Evolutionary conservation across 2,888 invertebrate species (phyloP).

Genomic region (Hanleya hanleyi): DNA sequence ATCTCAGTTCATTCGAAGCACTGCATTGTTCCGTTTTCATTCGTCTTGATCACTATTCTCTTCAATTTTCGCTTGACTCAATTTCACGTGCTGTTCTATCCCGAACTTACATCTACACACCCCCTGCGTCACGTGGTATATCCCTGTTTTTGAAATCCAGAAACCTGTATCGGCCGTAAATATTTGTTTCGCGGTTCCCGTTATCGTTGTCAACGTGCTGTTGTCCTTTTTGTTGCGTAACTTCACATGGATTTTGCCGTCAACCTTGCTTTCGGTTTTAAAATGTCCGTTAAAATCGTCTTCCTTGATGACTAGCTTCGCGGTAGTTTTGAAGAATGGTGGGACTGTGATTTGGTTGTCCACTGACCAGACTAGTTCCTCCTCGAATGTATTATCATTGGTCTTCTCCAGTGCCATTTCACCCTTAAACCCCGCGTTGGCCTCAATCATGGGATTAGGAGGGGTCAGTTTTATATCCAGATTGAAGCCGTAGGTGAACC

Average conservation of each 20-base stretch:
- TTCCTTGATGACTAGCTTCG: conserved; percentile 63
- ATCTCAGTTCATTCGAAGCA: no score
- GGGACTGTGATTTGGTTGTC: conserved; percentile 72
- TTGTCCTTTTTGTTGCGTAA: conserved; percentile 70
- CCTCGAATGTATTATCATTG: conserved; percentile 66
- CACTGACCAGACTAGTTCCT: conserved; percentile 73
- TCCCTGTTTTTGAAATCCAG: conserved; percentile 51
- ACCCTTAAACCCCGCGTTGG: conserved; percentile 71
- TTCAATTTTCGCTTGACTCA: conserved; percentile 52
- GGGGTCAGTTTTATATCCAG: conserved; percentile 68
- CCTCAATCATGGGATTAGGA: conserved; percentile 72
- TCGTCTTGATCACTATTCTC: background rate
- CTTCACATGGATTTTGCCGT: conserved; percentile 69
- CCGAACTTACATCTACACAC: conserved; percentile 73
- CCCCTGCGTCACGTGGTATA: conserved; percentile 63
- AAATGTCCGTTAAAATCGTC: conserved; percentile 70
- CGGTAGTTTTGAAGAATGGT: conserved; percentile 56
- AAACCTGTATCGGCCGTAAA: conserved; percentile 62
- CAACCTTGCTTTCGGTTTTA: conserved; percentile 64
- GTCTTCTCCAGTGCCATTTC: conserved; percentile 68
- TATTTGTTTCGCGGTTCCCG: conserved; percentile 66
- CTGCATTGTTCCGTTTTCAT: no score
- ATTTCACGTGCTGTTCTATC: conserved; percentile 72
- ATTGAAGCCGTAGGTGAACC: conserved; percentile 57
- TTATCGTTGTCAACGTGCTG: conserved; percentile 67